Percentiles rank a stretch among this genome's conserved stretches.
Conservation (phyloP, 2,888 invertebrate species). For the Aquatica leii region DNA sequence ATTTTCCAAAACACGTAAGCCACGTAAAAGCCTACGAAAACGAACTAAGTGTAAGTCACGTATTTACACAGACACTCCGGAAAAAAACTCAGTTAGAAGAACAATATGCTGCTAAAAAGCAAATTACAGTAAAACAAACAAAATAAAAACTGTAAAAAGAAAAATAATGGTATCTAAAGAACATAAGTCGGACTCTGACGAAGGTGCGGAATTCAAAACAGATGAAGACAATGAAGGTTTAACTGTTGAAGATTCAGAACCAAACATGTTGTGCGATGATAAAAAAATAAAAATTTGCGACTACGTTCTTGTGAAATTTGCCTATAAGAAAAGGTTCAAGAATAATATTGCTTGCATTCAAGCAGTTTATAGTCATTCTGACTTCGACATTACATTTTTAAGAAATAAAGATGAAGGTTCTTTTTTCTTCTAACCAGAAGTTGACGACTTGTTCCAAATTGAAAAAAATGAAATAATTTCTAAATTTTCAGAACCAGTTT, state of each 20-base stretch:
- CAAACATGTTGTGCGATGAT: not conserved
- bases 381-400: slow-evolving; percentile 1
- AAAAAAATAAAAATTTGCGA: not conserved
- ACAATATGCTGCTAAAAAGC: no score
- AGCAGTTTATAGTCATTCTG: not conserved
- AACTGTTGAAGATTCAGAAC: not conserved
- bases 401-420: not conserved
- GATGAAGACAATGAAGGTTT: slow-evolving; percentile 4
- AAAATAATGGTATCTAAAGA: no score
- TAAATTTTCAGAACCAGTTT: not conserved
- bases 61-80: no score
- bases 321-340: not conserved
- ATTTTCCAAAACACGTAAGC: no score
- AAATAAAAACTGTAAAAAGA: no score
- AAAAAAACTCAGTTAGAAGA: no score
- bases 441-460: not conserved
- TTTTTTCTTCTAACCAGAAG: not conserved
- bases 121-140: no score
- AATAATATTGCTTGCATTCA: not conserved
- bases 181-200: no score
- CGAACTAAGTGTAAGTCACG: no score
- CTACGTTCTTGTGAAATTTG: slow-evolving; percentile 7
- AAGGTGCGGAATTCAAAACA: no score
- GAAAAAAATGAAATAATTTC: slow-evolving; percentile 5
- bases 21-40: no score